These are phyloP conservation scores for Oxygymnocypris stewartii DNA, from an alignment of 2,113 vertebrate genomes.

Conservation along the genomic window DNA sequence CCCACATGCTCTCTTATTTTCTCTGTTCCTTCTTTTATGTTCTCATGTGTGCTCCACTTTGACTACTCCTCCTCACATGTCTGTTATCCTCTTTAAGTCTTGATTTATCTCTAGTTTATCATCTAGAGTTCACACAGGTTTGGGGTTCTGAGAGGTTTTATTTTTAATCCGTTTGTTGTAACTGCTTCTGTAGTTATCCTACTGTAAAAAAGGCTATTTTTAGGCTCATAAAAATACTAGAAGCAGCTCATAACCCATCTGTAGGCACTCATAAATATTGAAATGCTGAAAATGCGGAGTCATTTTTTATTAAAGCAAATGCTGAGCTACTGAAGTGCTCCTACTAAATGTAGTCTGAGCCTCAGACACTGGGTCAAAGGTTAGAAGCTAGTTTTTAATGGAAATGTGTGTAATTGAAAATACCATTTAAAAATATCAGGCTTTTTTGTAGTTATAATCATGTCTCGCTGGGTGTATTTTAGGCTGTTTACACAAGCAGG, in stretches of 20 bases:
- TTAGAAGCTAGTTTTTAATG: background rate
- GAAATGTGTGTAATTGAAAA: background rate
- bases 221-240: background rate
- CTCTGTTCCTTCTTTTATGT: slow-evolving; percentile 19
- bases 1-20: background rate
- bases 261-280: background rate
- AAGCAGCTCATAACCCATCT: background rate
- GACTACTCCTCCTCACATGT: slow-evolving; percentile 15
- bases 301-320: background rate
- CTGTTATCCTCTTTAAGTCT: slow-evolving; percentile 1
- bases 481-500: background rate
- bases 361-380: background rate
- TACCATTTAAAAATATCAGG: background rate
- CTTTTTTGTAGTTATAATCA: background rate
- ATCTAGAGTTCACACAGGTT: background rate
- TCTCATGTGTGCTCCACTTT: slow-evolving; percentile 16
- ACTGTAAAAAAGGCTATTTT: background rate
- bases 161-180: background rate
- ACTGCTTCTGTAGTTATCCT: background rate
- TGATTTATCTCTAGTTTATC: background rate
- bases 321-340: background rate
- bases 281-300: background rate
- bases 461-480: background rate
- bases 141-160: background rate
- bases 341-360: background rate